phyloP scores from a whole-genome alignment of 2,113 vertebrate species.

The Prochilodus magdalenae region DNA sequence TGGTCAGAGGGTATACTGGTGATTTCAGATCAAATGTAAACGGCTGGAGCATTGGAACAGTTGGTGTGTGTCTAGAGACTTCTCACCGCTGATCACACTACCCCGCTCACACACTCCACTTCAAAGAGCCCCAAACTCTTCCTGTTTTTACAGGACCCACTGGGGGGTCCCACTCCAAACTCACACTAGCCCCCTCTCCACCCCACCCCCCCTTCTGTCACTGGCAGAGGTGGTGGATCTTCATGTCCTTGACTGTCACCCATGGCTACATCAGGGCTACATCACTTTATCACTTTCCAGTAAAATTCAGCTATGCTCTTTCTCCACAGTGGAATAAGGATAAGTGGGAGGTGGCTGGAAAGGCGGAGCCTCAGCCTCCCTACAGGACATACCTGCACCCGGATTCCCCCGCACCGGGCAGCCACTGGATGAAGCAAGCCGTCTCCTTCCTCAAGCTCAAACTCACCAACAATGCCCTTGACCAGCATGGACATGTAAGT shows the following conservation, averaged over 20 bases:
- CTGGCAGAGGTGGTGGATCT: not conserved
- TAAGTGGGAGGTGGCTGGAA: slow-evolving; percentile 91
- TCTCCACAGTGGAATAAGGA: slow-evolving; percentile 89
- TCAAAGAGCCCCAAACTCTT: slow-evolving; percentile 81
- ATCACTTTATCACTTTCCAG: slow-evolving; percentile 18
- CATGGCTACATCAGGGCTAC: slow-evolving; percentile 33
- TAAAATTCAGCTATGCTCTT: too few species aligned
- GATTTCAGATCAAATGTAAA: slow-evolving; percentile 20
- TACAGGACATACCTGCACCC: slow-evolving; percentile 90
- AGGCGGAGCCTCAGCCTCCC: slow-evolving; percentile 89
- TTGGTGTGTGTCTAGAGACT: slow-evolving; percentile 53
- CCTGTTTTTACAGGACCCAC: slow-evolving; percentile 81
- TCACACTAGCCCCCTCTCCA: slow-evolving; percentile 23
- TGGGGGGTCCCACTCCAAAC: slow-evolving; percentile 62
- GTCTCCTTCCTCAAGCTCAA: slow-evolving; percentile 92
- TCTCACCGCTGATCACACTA: slow-evolving; percentile 60
- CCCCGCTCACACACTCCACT: slow-evolving; percentile 63
- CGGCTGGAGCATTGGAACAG: slow-evolving; percentile 9
- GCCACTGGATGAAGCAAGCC: slow-evolving; percentile 92
- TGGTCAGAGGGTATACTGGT: slow-evolving; percentile 22
- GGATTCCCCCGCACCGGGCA: slow-evolving; percentile 88
- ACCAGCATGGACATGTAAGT: slow-evolving; percentile 89
- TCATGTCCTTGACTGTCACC: slow-evolving; percentile 15
- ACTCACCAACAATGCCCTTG: slow-evolving; percentile 91
- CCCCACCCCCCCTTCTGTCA: slow-evolving; percentile 36